Evolutionary conservation across 1,140 invertebrate genomes (phyloP), one percentile per base, ranked within the genome.

Genomic region (Euschistus heros): DNA sequence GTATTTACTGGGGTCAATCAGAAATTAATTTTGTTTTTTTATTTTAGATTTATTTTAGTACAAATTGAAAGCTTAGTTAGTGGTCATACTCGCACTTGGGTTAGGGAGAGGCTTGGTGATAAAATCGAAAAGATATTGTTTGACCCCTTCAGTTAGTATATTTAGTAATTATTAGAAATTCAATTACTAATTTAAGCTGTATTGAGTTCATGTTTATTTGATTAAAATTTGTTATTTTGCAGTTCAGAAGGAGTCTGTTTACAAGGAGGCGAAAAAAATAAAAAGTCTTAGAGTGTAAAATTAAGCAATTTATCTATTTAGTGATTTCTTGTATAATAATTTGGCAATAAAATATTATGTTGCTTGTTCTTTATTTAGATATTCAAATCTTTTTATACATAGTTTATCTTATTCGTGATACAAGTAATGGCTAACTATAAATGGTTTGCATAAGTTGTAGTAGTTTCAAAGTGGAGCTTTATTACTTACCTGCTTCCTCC

Each of bases 61-160:
- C 62, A 86, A 64, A 77, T 88, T 75, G 81, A 89, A 73, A 92
- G 89, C 76, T 73, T 85, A 57, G 85, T 89, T 20, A 87, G 81
- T 70, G 88, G 88, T 13, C 89, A 92, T 70, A 81, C 78, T 69
- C 78, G 82, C 33, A 80, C 81, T 52, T 73, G 73, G 63, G 79
- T 85, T 42, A 78, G 89, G 62, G 86, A 89, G 67, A 80, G 89
- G 69, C 72, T 86, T 42, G 86, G 75, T 10, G 89, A 92, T 42
- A 92, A 92, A 80, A 67, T 91, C 33, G 89, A 92, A 76, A 67
- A 84, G 5, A 75, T 89, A 55, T 69, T 72, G 55, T 89, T 84
- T 73, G 91, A 93, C 79, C 91, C 89, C 14, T 86, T 76, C 65
- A 84, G 89, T 91, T 79, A 85, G 82, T 57, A 22, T 6, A 37